These are phyloP conservation scores for Argopecten irradians DNA, from an alignment of 1,140 invertebrate genomes.

Conservation along the genomic window DNA sequence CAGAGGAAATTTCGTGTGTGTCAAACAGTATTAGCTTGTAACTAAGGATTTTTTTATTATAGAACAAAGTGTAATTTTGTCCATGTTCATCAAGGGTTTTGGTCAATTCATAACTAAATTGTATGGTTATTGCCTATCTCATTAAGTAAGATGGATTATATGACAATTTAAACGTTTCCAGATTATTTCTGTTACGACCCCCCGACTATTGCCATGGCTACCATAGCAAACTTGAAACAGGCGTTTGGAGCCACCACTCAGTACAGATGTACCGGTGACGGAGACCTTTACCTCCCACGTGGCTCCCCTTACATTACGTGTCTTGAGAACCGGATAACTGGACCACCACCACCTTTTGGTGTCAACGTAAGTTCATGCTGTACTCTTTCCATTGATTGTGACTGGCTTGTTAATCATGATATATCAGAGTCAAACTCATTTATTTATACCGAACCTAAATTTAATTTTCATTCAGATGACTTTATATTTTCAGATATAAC, in stretches of 20 bases:
- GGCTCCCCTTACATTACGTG: background rate
- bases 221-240: background rate
- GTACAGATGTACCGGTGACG: background rate
- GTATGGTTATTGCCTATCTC: background rate
- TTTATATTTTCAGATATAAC: too few species aligned
- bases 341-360: background rate
- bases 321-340: background rate
- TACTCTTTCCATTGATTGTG: too few species aligned
- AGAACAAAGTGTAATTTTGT: background rate
- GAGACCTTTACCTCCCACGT: background rate
- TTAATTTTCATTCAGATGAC: too few species aligned
- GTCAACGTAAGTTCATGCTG: background rate
- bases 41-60: background rate
- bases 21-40: background rate
- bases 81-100: background rate
- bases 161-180: background rate
- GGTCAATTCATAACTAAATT: background rate
- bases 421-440: too few species aligned
- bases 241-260: background rate
- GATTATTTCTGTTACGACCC: background rate
- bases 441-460: too few species aligned
- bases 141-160: background rate
- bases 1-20: background rate
- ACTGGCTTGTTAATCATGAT: too few species aligned
- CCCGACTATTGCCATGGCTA: background rate